These are phyloP conservation scores for Trachymyrmex septentrionalis DNA, from an alignment of 1,140 invertebrate genomes.

Conservation along the genomic window DNA sequence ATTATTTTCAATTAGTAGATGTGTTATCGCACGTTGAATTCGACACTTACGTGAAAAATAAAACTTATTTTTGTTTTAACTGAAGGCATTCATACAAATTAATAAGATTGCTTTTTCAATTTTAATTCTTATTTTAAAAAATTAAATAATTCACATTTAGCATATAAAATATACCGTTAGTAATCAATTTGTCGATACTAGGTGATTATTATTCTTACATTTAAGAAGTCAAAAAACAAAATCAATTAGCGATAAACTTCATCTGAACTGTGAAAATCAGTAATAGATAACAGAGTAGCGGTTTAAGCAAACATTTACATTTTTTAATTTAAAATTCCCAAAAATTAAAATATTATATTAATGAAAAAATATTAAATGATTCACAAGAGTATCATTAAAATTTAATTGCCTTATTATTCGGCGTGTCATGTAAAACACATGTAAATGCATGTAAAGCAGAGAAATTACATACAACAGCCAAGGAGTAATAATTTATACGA, in stretches of 20 bases:
- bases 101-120: neutral
- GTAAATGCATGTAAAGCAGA: slow-evolving; percentile 40
- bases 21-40: neutral
- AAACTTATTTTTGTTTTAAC: neutral
- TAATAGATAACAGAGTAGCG: neutral
- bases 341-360: neutral
- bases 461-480: slow-evolving; percentile 16
- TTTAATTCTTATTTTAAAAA: neutral
- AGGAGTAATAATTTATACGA: slow-evolving; percentile 50
- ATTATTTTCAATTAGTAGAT: neutral
- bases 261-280: neutral
- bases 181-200: neutral
- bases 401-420: neutral
- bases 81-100: neutral
- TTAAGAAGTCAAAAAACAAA: neutral
- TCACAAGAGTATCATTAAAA: slow-evolving; percentile 4
- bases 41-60: neutral
- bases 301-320: neutral
- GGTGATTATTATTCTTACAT: neutral
- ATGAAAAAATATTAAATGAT: slow-evolving; percentile 4
- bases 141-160: neutral
- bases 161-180: neutral
- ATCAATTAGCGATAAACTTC: neutral
- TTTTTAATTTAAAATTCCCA: neutral
- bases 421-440: slow-evolving; percentile 29